Percentiles rank a stretch among this genome's conserved stretches.
phyloP scores from a whole-genome alignment of 2,888 invertebrate species.

The Tanytarsus gracilentus region DNA sequence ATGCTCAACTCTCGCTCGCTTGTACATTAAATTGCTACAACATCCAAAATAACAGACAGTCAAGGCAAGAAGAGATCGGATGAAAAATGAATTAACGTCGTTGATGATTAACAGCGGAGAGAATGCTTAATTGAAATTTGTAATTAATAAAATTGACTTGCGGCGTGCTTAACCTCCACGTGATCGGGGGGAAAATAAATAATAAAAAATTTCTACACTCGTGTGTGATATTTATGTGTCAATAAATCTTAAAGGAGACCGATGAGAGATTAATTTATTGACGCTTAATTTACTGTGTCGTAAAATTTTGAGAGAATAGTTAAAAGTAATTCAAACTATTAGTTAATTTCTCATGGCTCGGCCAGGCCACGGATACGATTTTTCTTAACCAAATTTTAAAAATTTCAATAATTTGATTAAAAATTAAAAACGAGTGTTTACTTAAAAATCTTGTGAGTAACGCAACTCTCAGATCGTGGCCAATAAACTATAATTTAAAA shows the following conservation, averaged over 20 bases:
- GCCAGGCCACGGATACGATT: too few species aligned
- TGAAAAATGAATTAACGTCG: neutral
- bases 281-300: slow-evolving; percentile 6
- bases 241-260: slow-evolving; percentile 15
- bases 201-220: neutral
- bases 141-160: neutral
- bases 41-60: too few species aligned
- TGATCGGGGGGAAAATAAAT: neutral
- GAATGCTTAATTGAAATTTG: neutral
- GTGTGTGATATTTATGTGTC: slow-evolving; percentile 7
- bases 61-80: too few species aligned
- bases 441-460: too few species aligned
- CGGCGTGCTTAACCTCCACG: neutral
- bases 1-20: too few species aligned
- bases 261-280: slow-evolving; percentile 25
- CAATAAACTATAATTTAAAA: neutral
- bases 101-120: neutral
- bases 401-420: too few species aligned
- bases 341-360: too few species aligned
- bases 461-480: too few species aligned
- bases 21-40: too few species aligned
- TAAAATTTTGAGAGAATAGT: neutral
- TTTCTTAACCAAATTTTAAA: too few species aligned
- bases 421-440: too few species aligned
- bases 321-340: too few species aligned